Evolutionary conservation across 2,888 invertebrate species (phyloP).

Genomic region (Liodrosophila aerea): DNA sequence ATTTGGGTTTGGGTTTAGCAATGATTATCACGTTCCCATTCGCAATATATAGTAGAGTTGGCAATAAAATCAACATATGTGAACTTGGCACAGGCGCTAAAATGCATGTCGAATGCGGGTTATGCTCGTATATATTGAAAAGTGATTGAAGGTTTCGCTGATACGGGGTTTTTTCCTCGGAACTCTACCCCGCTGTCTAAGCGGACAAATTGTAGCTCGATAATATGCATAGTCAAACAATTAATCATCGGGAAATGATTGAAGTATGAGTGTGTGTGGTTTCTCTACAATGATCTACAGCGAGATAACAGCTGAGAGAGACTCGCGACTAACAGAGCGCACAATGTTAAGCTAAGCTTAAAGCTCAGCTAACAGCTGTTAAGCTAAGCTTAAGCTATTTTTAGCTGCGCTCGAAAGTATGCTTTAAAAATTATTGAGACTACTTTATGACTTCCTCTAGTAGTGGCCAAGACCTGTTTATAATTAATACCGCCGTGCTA

Average conservation of each 20-base stretch:
- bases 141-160: constrained; percentile 56
- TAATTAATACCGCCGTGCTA: constrained; percentile 28
- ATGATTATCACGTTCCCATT: constrained; percentile 66
- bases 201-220: constrained; percentile 7
- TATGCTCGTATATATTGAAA: constrained; percentile 30
- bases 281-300: no score
- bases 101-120: constrained; percentile 61
- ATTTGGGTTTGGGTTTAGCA: constrained; percentile 37
- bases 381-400: constrained; percentile 12
- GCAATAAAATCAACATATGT: constrained; percentile 51
- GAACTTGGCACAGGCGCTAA: constrained; percentile 68
- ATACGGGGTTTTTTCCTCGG: constrained; percentile 40
- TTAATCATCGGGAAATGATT: constrained; percentile 37
- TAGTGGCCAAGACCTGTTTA: constrained; percentile 22
- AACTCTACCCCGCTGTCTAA: constrained; percentile 28
- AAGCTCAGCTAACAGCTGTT: neutral
- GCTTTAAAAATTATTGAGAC: neutral
- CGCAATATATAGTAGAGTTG: constrained; percentile 41
- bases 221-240: constrained; percentile 18
- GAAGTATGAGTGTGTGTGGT: neutral
- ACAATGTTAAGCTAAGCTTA: neutral
- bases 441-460: neutral
- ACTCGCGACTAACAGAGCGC: neutral
- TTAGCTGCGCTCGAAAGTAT: constrained; percentile 17
- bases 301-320: neutral